A percentile compares a stretch with the other conserved stretches of the same genome.
Evolutionary conservation across 2,113 vertebrate species (phyloP).

Genomic region (Salvelinus namaycush): DNA sequence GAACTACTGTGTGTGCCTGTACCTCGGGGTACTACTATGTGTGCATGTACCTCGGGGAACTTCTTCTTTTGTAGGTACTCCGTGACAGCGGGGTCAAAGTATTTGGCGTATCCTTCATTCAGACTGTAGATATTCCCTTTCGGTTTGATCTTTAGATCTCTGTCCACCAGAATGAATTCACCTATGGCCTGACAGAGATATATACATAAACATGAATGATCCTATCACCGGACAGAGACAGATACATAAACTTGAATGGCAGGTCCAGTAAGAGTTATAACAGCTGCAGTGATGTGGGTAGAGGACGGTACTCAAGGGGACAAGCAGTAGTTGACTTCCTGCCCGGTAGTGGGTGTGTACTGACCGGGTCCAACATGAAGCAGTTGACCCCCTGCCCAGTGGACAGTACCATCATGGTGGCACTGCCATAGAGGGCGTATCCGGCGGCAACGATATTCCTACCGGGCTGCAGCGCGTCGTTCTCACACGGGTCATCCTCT

Average conservation of each 20-base stretch:
- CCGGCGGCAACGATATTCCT: slow-evolving; percentile 88
- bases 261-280: too few species aligned
- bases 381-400: slow-evolving; percentile 86
- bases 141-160: slow-evolving; percentile 87
- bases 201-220: not conserved
- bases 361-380: slow-evolving; percentile 96
- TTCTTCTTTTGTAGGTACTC: slow-evolving; percentile 91
- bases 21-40: not conserved
- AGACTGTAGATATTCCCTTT: slow-evolving; percentile 90
- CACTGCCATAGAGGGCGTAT: slow-evolving; percentile 93
- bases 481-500: slow-evolving; percentile 78
- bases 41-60: slow-evolving; percentile 71
- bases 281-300: too few species aligned
- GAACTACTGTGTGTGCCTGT: too few species aligned
- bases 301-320: too few species aligned
- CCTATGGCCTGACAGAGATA: slow-evolving; percentile 81
- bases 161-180: slow-evolving; percentile 93
- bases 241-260: not conserved
- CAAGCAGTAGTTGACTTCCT: too few species aligned
- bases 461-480: slow-evolving; percentile 87
- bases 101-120: slow-evolving; percentile 87
- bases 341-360: slow-evolving; percentile 30
- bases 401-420: slow-evolving; percentile 92
- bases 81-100: slow-evolving; percentile 82
- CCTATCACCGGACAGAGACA: not conserved